Base-by-base conservation (phyloP, 2,797 vertebrate species). In the Neoniphon sammara region DNA sequence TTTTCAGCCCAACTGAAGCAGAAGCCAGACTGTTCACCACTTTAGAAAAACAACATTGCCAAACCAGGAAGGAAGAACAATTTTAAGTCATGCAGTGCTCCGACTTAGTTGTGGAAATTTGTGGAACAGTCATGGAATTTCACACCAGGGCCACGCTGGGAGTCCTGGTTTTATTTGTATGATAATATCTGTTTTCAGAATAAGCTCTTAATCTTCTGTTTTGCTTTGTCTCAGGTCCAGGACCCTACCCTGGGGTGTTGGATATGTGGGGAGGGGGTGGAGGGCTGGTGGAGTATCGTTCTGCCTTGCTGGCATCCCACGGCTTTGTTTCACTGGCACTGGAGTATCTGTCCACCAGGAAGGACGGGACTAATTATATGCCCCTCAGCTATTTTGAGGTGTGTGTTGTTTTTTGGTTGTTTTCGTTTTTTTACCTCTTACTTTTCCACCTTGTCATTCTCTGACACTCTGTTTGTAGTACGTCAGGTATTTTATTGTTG, bases 211-310 rank as follows among this genome's bases (percentile, higher is more conserved):
- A n/a, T n/a, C n/a, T n/a, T n/a, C 10, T 52, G 11, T 42, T 2
- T 57, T 21, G 42, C 11, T 9, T 1, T 34, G n/a, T 27, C 14
- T 69, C 80, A 93, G 92, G 92, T 75, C 87, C 87, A 4, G 92
- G 92, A 64, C 91, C 85, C 0, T 93, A 90, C 76, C 90, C 92
- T 1, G 92, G 88, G 4, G 0, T 93, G 57, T 5, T 93, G 78
- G 92, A 93, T 23, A 59, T 93, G 76, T 90, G 89, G 91, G 92
- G 92, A 0, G 88, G 89, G 0, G 87, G 88, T 4, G 92, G 92
- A 9, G 88, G 91, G 2, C 76, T 92, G 4, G 0, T 87, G 14
- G 92, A 93, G 82, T 91, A 91, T 36, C 91, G 92, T 0, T 34
- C 91, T 0, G 82, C 91, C 2, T 57, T 93, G 65, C 72, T 93